Conservation (phyloP, 2,888 invertebrate genomes). For the Hyposoter dolosus region DNA sequence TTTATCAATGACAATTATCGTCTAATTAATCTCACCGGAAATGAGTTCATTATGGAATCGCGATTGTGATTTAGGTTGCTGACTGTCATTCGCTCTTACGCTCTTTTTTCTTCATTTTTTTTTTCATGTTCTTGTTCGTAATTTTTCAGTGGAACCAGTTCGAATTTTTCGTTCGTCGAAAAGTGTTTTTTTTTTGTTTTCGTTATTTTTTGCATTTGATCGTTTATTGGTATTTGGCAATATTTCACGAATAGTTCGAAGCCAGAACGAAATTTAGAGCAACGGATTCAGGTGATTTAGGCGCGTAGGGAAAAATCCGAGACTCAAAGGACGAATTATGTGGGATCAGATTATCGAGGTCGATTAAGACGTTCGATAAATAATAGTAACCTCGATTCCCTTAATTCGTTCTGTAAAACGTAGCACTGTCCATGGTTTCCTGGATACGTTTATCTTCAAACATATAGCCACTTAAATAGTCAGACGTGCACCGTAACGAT, state of each 20-base stretch:
- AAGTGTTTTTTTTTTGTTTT: neutral
- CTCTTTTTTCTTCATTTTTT: neutral
- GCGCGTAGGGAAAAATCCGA: too few species aligned
- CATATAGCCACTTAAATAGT: neutral
- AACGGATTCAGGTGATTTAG: too few species aligned
- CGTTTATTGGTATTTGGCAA: too few species aligned
- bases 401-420: neutral
- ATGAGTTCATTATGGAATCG: neutral
- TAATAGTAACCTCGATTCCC: slow-evolving; percentile 5
- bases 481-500: slow-evolving; percentile 11
- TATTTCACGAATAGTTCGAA: too few species aligned
- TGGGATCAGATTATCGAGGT: neutral
- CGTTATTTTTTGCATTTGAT: too few species aligned
- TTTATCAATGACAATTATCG: slow-evolving; percentile 17
- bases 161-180: neutral
- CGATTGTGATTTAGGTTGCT: neutral
- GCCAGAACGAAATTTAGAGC: too few species aligned
- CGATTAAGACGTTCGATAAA: neutral
- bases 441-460: neutral
- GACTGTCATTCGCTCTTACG: neutral
- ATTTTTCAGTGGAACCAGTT: too few species aligned
- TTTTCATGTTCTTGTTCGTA: too few species aligned
- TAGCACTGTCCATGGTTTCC: neutral
- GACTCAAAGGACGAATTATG: too few species aligned
- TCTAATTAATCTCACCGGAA: neutral